phyloP scores from a whole-genome alignment of 2,888 invertebrate genomes.

The Cheiracanthium punctorium region DNA sequence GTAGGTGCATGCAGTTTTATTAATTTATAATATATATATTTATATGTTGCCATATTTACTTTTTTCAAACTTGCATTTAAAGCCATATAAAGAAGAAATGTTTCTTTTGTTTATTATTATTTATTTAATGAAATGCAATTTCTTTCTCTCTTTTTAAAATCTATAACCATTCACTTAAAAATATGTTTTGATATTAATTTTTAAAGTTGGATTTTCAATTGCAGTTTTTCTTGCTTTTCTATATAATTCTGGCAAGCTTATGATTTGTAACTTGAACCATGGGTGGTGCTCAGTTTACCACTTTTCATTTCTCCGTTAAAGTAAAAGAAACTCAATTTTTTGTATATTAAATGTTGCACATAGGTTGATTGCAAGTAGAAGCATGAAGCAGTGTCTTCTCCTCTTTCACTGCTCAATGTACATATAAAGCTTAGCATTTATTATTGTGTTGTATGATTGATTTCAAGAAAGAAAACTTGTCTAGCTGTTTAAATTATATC shows the following conservation, averaged over 20 bases:
- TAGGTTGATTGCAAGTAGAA: constrained; percentile 24
- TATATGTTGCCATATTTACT: too few species aligned
- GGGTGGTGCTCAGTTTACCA: constrained; percentile 20
- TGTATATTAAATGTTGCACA: constrained; percentile 24
- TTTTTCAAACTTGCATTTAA: too few species aligned
- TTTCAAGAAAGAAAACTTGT: neutral
- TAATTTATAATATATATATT: too few species aligned
- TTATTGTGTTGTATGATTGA: constrained; percentile 46
- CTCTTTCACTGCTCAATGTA: constrained; percentile 63
- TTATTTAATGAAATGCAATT: too few species aligned
- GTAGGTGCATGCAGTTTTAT: constrained; percentile 53
- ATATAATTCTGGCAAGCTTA: neutral
- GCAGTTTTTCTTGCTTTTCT: too few species aligned
- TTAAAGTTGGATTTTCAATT: too few species aligned
- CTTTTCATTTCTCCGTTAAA: neutral
- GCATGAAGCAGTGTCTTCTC: constrained; percentile 44
- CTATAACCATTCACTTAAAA: too few species aligned
- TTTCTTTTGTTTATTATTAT: too few species aligned
- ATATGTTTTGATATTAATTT: too few species aligned
- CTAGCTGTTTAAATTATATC: constrained; percentile 43
- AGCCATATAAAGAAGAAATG: too few species aligned
- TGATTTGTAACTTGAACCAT: neutral
- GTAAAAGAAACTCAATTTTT: constrained; percentile 11
- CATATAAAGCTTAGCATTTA: constrained; percentile 49
- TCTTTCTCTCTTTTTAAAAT: too few species aligned